Evolutionary conservation across 2,888 invertebrate genomes (phyloP).

Genomic region (Sisyra terminalis): DNA sequence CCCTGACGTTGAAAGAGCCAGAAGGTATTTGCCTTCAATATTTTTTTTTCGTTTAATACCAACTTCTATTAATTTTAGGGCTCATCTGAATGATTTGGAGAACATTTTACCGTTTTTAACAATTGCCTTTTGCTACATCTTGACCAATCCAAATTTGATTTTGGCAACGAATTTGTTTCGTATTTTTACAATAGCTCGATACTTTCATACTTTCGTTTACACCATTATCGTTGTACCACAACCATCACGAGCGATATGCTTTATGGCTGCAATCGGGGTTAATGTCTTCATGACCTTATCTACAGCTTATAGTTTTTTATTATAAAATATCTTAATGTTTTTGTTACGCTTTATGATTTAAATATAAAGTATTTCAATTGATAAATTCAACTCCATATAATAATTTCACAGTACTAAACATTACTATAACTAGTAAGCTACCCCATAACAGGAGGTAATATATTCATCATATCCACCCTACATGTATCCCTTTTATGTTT

Average conservation of each 20-base stretch:
- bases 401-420: no score
- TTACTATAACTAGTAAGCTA: no score
- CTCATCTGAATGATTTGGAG: constrained; percentile 55
- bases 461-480: no score
- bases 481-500: no score
- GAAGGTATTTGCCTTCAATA: background rate
- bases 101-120: constrained; percentile 50
- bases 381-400: no score
- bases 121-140: constrained; percentile 40
- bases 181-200: constrained; percentile 34
- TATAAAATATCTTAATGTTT: background rate
- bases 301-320: background rate
- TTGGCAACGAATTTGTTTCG: constrained; percentile 37
- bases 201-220: constrained; percentile 47
- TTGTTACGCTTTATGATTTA: background rate
- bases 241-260: constrained; percentile 33
- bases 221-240: constrained; percentile 41
- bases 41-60: background rate
- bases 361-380: no score
- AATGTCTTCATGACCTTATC: constrained; percentile 31
- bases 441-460: no score
- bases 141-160: constrained; percentile 34
- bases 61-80: constrained; percentile 28
- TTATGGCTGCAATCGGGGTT: constrained; percentile 24
- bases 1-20: background rate